Conservation (phyloP, 2,797 vertebrate species). For the Gorsachius magnificus region DNA sequence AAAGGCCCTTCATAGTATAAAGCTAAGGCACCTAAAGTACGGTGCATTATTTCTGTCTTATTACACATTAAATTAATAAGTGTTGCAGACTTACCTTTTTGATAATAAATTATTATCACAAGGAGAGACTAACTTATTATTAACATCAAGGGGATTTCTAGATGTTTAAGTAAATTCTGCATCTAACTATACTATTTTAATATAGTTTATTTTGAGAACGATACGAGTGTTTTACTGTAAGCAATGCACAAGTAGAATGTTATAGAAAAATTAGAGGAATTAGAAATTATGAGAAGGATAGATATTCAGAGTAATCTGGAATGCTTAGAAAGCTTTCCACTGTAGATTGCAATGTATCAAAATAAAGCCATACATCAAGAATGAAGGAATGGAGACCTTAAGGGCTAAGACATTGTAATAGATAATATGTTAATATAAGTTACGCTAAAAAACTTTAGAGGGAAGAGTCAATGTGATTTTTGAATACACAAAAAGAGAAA, state of each 20-base stretch:
- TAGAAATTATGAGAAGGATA: background rate
- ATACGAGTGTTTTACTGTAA: background rate
- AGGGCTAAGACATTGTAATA: background rate
- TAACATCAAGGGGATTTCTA: background rate
- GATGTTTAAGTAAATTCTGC: background rate
- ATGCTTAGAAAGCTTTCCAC: background rate
- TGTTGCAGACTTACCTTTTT: background rate
- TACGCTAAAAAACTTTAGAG: background rate
- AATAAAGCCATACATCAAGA: background rate
- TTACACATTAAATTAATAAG: background rate
- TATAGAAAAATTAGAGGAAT: background rate
- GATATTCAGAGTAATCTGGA: background rate
- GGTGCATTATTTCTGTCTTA: background rate
- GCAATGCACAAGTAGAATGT: background rate
- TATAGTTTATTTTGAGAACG: background rate
- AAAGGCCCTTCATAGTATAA: background rate
- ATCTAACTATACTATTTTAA: background rate
- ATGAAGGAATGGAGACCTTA: background rate
- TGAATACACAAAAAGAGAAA: background rate
- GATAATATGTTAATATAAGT: background rate
- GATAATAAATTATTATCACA: background rate
- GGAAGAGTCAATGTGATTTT: background rate
- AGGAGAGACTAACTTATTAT: background rate
- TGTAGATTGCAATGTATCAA: background rate
- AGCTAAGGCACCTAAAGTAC: background rate